These are phyloP conservation scores for Cataglyphis livida DNA, from an alignment of 2,888 invertebrate genomes.

Conservation along the genomic window DNA sequence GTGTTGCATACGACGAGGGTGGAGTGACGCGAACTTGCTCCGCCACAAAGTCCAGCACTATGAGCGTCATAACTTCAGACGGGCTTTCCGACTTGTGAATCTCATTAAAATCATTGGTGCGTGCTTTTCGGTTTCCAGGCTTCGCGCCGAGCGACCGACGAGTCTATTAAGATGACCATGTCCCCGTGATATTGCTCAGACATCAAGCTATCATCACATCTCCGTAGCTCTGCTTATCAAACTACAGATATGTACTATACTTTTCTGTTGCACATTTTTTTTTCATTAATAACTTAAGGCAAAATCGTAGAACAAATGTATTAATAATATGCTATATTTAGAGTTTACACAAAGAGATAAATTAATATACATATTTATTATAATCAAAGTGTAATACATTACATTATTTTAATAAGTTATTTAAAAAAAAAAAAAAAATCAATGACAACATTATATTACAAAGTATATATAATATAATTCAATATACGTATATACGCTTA, in stretches of 20 bases:
- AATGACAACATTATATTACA: background rate
- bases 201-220: slow-evolving; percentile 71
- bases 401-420: slow-evolving; percentile 2
- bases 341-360: background rate
- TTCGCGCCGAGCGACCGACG: slow-evolving; percentile 77
- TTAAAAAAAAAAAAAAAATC: too few species aligned
- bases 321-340: background rate
- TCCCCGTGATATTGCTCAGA: slow-evolving; percentile 85
- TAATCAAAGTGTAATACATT: background rate
- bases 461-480: background rate
- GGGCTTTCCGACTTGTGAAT: slow-evolving; percentile 81
- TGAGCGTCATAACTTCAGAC: slow-evolving; percentile 73
- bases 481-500: background rate
- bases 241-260: slow-evolving; percentile 44
- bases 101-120: slow-evolving; percentile 85
- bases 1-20: slow-evolving; percentile 29
- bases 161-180: slow-evolving; percentile 85
- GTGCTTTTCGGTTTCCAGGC: slow-evolving; percentile 80
- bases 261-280: background rate
- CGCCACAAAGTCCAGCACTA: slow-evolving; percentile 59
- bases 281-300: background rate
- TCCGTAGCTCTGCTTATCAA: slow-evolving; percentile 52
- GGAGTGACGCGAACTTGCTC: slow-evolving; percentile 39
- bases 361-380: background rate
- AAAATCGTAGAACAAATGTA: background rate